phyloP scores from a whole-genome alignment of 1,140 invertebrate species.

The Leptonema lineaticorne region DNA sequence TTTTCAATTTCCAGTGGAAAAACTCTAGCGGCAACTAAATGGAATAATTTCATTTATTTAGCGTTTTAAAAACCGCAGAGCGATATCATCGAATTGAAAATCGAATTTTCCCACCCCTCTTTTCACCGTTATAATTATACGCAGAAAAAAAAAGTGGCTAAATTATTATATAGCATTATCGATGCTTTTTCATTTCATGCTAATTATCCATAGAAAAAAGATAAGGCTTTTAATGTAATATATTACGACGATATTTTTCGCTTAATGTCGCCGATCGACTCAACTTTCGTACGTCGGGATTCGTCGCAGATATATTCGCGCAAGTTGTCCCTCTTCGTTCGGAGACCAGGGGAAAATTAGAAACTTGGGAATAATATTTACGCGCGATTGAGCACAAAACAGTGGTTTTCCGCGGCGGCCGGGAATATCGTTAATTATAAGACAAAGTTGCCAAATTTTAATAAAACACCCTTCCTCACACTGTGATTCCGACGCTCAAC shows the following conservation, averaged over 20 bases:
- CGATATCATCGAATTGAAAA: no score
- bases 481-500: not conserved
- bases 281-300: not conserved
- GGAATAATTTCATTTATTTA: not conserved
- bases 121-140: not conserved
- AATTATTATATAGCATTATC: not conserved
- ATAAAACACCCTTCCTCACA: constrained; percentile 21
- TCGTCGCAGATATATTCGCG: constrained; percentile 22
- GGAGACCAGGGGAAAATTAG: constrained; percentile 19
- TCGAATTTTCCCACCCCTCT: no score
- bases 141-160: not conserved
- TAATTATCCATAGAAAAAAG: no score
- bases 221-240: not conserved
- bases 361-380: constrained; percentile 34
- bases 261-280: not conserved
- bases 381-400: constrained; percentile 30
- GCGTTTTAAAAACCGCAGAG: not conserved
- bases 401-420: constrained; percentile 23
- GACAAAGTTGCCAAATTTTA: constrained; percentile 32
- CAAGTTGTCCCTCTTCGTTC: constrained; percentile 1
- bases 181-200: not conserved
- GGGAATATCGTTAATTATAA: constrained; percentile 31
- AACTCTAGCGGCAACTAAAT: no score
- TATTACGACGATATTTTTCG: not conserved
- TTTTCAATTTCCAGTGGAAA: constrained; percentile 24